Percentiles rank a stretch among this genome's conserved stretches.
These are phyloP conservation scores for Bolborhynchus lineola DNA, from an alignment of 2,113 vertebrate genomes.

Conservation along the genomic window DNA sequence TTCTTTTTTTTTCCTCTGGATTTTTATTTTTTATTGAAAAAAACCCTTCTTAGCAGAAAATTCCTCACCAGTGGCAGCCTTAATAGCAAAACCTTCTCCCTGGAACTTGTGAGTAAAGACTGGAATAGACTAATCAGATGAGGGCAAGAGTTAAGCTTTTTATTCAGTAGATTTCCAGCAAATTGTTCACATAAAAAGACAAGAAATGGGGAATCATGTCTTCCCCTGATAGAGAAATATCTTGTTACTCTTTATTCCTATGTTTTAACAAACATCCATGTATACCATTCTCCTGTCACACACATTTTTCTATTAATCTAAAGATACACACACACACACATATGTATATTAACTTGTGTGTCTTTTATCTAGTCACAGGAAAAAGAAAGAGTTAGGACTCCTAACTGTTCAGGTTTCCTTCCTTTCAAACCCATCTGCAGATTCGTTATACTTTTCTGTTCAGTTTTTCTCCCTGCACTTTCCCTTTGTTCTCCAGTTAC, in stretches of 20 bases:
- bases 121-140: background rate
- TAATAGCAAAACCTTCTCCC: background rate
- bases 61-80: background rate
- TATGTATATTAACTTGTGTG: background rate
- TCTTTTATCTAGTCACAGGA: background rate
- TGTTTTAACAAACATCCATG: background rate
- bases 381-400: background rate
- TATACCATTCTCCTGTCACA: background rate
- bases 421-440: background rate
- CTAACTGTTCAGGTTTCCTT: background rate
- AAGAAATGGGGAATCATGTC: background rate
- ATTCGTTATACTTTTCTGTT: background rate
- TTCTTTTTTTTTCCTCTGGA: background rate
- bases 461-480: background rate
- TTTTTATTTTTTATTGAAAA: background rate
- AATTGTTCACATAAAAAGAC: background rate
- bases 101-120: background rate
- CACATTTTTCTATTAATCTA: background rate
- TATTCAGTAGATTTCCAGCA: background rate
- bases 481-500: background rate
- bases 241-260: background rate
- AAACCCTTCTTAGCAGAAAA: background rate
- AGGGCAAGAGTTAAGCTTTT: background rate
- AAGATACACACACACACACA: background rate
- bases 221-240: background rate